These are phyloP conservation scores for Alviniconcha strummeri DNA, from an alignment of 2,888 invertebrate genomes.

Conservation along the genomic window DNA sequence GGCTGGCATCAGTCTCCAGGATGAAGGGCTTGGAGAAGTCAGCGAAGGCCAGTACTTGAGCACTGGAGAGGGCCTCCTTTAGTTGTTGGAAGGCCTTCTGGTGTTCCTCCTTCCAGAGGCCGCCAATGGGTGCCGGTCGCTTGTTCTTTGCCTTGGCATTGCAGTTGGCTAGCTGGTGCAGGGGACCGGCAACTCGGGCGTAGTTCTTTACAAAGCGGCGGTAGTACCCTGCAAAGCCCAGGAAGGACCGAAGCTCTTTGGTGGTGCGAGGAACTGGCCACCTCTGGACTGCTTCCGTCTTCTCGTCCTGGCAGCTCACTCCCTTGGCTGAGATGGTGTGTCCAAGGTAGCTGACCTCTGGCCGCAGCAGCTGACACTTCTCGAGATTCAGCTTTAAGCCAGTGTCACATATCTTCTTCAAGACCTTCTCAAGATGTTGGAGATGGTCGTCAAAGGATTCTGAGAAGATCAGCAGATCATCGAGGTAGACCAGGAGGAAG, in stretches of 20 bases:
- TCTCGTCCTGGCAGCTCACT: constrained; percentile 33
- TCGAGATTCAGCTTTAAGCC: no score
- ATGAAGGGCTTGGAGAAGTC: constrained; percentile 36
- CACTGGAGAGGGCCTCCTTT: constrained; percentile 10
- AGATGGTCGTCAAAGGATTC: no score
- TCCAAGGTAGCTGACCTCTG: no score
- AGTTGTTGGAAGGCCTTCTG: constrained; percentile 28
- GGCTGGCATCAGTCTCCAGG: no score
- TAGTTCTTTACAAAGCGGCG: no score
- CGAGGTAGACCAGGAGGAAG: no score
- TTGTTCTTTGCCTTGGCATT: not conserved
- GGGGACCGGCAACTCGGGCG: no score
- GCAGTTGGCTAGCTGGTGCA: not conserved
- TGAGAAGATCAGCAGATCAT: no score
- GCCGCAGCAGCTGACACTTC: no score
- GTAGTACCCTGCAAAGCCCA: constrained; percentile 17
- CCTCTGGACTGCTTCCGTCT: constrained; percentile 34
- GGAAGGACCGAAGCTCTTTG: constrained; percentile 34
- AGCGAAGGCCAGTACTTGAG: constrained; percentile 32
- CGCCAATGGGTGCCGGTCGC: not conserved
- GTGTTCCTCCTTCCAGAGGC: constrained; percentile 17
- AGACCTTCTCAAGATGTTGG: no score
- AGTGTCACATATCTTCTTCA: no score
- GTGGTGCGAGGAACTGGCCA: constrained; percentile 35
- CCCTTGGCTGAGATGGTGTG: constrained; percentile 42